Conservation (phyloP, 30 jellyfish, hydroid and myxozoan genomes). For the Turritopsis dohrnii region DNA sequence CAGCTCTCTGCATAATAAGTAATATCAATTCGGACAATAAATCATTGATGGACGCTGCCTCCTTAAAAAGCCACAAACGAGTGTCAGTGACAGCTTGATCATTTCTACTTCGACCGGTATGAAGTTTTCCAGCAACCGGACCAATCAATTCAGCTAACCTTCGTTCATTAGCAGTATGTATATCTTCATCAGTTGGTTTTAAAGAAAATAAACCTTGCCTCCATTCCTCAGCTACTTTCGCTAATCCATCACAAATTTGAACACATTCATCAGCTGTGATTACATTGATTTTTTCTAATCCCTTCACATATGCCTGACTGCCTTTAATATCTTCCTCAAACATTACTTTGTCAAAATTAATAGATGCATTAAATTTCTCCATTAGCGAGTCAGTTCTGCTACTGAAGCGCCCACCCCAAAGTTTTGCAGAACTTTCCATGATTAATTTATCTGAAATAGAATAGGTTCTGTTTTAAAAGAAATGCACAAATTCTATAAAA, state of each 20-base stretch:
- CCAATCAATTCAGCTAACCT: constrained; percentile 66
- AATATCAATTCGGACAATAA: constrained; percentile 14
- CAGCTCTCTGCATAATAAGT: constrained; percentile 30
- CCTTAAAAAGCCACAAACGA: constrained; percentile 49
- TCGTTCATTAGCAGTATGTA: constrained; percentile 76
- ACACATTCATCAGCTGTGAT: constrained; percentile 49
- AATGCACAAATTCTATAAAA: no score
- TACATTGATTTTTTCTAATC: constrained; percentile 32
- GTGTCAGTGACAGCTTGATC: constrained; percentile 48
- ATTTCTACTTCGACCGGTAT: constrained; percentile 87
- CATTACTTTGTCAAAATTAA: constrained; percentile 58
- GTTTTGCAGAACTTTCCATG: no score
- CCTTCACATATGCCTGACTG: constrained; percentile 70
- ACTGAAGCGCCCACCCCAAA: constrained; percentile 87
- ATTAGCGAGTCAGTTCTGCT: constrained; percentile 57
- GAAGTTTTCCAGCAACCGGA: constrained; percentile 63
- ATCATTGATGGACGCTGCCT: constrained; percentile 23
- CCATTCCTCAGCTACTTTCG: constrained; percentile 57
- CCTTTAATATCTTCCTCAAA: constrained; percentile 77
- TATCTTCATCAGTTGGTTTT: constrained; percentile 67
- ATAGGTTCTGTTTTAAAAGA: no score
- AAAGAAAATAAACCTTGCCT: constrained; percentile 29
- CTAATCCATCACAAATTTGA: constrained; percentile 43
- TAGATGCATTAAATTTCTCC: constrained; percentile 69
- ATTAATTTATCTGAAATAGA: no score